Conservation (phyloP, 2,113 vertebrate genomes). For the Sorex fumeus region DNA sequence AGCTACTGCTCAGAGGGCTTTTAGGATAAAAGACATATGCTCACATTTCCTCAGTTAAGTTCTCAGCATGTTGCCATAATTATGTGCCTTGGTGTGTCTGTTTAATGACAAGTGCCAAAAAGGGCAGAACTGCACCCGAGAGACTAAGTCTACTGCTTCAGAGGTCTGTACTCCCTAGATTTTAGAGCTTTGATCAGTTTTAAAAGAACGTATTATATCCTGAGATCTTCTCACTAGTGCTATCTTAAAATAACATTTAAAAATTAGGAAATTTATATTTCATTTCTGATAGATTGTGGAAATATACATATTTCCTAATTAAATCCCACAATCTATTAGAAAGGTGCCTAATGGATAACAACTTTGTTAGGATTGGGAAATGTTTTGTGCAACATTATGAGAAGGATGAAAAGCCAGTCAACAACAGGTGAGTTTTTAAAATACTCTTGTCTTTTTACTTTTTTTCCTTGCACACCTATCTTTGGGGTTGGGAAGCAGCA, state of each 20-base stretch:
- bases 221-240: background rate
- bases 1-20: conserved; percentile 49
- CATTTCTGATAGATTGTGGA: too few species aligned
- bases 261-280: background rate
- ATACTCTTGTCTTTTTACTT: background rate
- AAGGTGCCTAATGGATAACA: conserved; percentile 99
- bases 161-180: background rate
- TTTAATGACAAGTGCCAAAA: conserved; percentile 47
- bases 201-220: background rate
- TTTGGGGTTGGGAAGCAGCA: background rate
- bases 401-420: conserved; percentile 94
- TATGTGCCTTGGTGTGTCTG: conserved; percentile 58
- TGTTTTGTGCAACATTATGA: conserved; percentile 98
- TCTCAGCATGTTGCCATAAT: conserved; percentile 52
- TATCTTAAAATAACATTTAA: background rate
- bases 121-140: conserved; percentile 8
- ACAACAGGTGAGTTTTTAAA: conserved; percentile 93
- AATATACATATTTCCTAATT: too few species aligned
- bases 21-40: conserved; percentile 64
- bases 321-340: too few species aligned
- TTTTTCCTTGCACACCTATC: background rate
- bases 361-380: conserved; percentile 96
- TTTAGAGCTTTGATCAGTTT: background rate
- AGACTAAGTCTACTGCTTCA: background rate
- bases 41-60: conserved; percentile 41